Conservation (phyloP, 2,797 vertebrate genomes). For the Danio kyathit region DNA sequence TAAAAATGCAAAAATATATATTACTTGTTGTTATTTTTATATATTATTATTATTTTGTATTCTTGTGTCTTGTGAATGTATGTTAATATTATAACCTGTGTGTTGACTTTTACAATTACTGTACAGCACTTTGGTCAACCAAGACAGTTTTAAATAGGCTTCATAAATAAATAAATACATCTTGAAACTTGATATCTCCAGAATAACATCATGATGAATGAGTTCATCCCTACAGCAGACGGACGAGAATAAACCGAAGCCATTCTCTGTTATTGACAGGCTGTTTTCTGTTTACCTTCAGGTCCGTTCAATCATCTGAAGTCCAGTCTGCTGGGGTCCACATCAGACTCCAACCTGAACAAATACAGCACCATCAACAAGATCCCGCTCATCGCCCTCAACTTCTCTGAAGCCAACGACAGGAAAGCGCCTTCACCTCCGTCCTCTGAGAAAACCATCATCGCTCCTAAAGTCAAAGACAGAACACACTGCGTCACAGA, state of each 20-base stretch:
- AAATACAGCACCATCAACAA: constrained; percentile 99
- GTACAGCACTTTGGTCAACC: too few species aligned
- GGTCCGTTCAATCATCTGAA: constrained; percentile 97
- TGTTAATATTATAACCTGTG: too few species aligned
- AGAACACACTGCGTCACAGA: constrained; percentile 98
- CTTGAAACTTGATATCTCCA: too few species aligned
- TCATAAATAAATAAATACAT: too few species aligned
- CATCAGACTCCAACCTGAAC: constrained; percentile 98
- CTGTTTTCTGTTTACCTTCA: constrained; percentile 63
- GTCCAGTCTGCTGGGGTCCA: constrained; percentile 96
- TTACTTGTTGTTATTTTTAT: too few species aligned
- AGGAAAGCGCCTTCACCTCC: constrained; percentile 95
- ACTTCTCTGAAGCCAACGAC: constrained; percentile 92
- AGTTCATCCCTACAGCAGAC: too few species aligned
- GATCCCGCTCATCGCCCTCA: constrained; percentile 97
- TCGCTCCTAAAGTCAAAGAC: constrained; percentile 98
- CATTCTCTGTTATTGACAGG: neutral
- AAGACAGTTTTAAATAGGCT: too few species aligned
- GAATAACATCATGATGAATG: too few species aligned
- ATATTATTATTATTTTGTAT: too few species aligned
- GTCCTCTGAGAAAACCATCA: constrained; percentile 95
- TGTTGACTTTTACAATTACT: too few species aligned
- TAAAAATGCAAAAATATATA: too few species aligned
- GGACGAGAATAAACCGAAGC: neutral
- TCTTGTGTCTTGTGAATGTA: too few species aligned